phyloP scores from a whole-genome alignment of 2,888 invertebrate species.

The Drosophila kokeensis region DNA sequence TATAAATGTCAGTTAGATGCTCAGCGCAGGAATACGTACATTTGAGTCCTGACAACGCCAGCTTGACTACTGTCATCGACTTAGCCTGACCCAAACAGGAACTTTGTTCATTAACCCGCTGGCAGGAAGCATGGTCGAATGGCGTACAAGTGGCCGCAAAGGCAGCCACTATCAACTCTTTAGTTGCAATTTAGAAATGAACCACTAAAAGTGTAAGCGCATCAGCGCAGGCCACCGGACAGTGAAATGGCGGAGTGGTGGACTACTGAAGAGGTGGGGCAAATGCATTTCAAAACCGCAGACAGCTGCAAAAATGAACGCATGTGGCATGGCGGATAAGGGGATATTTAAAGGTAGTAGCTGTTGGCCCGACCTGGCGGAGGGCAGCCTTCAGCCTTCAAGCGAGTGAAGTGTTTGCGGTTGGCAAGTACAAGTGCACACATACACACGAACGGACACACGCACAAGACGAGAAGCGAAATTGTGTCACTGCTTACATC shows the following conservation, averaged over 20 bases:
- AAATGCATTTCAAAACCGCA: conserved; percentile 59
- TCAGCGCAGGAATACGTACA: neutral
- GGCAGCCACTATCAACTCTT: conserved; percentile 51
- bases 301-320: conserved; percentile 56
- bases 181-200: conserved; percentile 64
- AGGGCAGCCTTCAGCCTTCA: conserved; percentile 74
- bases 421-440: conserved; percentile 76
- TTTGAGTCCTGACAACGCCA: conserved; percentile 32
- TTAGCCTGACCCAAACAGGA: conserved; percentile 14
- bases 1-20: conserved; percentile 1
- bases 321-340: conserved; percentile 7
- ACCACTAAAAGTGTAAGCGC: conserved; percentile 38
- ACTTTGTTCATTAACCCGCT: conserved; percentile 51
- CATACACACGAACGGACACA: conserved; percentile 32
- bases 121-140: conserved; percentile 28
- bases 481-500: conserved; percentile 71
- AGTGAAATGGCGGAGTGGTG: neutral
- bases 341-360: conserved; percentile 9
- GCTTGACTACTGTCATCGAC: conserved; percentile 44
- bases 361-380: conserved; percentile 26
- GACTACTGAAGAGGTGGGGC: neutral
- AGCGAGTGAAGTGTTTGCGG: conserved; percentile 79
- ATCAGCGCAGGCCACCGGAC: conserved; percentile 24
- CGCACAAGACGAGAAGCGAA: conserved; percentile 51
- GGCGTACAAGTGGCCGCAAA: conserved; percentile 49